Percentiles rank a stretch among this genome's conserved stretches.
These are phyloP conservation scores for Cavia porcellus DNA, from an alignment of 2,113 vertebrate genomes.

Conservation along the genomic window DNA sequence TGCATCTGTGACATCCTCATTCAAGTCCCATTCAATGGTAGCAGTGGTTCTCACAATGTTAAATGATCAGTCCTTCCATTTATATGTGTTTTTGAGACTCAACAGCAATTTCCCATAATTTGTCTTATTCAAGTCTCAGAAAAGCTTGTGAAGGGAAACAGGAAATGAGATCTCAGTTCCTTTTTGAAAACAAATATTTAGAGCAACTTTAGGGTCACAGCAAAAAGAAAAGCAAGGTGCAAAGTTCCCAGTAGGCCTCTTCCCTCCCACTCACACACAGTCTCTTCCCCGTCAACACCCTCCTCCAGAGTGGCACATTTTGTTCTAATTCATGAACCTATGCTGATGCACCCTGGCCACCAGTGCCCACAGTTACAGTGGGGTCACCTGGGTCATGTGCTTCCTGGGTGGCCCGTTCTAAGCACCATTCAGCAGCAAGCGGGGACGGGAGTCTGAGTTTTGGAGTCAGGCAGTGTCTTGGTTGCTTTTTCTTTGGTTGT, in stretches of 20 bases:
- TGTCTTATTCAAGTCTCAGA: neutral
- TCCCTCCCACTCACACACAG: neutral
- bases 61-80: neutral
- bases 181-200: neutral
- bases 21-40: neutral
- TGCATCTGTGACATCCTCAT: neutral
- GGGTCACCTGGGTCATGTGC: neutral
- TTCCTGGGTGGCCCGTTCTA: neutral
- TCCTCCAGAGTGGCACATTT: neutral
- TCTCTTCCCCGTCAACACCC: neutral
- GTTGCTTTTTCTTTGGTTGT: too few relatives aligned
- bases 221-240: neutral
- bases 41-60: rapidly evolving
- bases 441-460: neutral
- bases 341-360: too few relatives aligned
- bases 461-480: neutral
- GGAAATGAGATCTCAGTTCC: neutral
- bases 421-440: neutral
- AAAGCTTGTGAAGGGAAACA: neutral
- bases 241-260: neutral
- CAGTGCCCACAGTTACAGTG: neutral
- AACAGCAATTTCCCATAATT: neutral
- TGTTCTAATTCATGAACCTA: neutral
- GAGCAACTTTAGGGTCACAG: neutral
- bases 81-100: neutral